Evolutionary conservation across 2,797 vertebrate species (phyloP).

Genomic region (Miichthys miiuy): DNA sequence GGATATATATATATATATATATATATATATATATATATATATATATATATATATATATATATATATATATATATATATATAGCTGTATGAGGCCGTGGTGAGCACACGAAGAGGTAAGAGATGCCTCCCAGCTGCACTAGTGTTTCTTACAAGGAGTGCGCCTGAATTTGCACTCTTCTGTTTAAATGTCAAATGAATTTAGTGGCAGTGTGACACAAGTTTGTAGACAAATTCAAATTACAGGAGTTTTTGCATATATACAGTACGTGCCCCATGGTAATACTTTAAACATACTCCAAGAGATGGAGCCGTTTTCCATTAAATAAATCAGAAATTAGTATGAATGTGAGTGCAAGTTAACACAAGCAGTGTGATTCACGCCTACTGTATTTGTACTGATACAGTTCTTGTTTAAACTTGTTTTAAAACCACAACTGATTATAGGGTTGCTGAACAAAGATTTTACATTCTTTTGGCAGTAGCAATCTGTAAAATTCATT

Average conservation of each 20-base stretch:
- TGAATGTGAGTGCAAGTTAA: background rate
- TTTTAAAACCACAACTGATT: background rate
- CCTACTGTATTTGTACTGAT: background rate
- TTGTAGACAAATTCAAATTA: background rate
- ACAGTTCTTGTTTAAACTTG: background rate
- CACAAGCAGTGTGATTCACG: background rate
- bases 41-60: no score
- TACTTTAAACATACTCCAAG: background rate
- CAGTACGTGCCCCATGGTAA: no score
- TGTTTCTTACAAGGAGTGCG: no score
- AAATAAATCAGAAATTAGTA: background rate
- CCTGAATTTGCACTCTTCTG: background rate
- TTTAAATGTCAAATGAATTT: background rate
- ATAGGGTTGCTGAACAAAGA: background rate
- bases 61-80: no score
- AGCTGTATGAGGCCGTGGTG: no score
- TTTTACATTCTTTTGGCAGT: background rate
- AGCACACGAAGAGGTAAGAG: no score
- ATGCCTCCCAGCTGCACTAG: no score
- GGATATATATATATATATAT: no score
- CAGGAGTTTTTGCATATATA: background rate
- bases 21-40: no score
- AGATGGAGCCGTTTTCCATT: background rate
- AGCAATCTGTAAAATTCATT: no score
- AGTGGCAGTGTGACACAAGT: background rate